Conservation (phyloP, 2,888 invertebrate species). For the Homarus gammarus region DNA sequence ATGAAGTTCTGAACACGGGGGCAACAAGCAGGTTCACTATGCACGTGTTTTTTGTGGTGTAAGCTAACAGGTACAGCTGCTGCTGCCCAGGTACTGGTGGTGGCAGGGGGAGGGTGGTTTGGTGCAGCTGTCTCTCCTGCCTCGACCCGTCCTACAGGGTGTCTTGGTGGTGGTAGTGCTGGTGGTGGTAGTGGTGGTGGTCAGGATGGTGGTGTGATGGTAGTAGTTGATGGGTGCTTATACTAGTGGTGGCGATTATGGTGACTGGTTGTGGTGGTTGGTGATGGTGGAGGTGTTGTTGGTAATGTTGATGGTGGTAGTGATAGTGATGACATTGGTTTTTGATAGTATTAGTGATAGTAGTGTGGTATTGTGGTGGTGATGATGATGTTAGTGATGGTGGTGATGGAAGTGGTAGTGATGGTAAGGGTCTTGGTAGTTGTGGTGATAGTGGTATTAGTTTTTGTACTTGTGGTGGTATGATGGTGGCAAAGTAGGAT, state of each 20-base stretch:
- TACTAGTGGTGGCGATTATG: background rate
- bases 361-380: background rate
- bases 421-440: background rate
- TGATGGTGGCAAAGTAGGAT: no score
- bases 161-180: background rate
- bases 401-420: background rate
- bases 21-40: slow-evolving; percentile 27
- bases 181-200: background rate
- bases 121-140: background rate
- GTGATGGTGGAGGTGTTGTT: background rate
- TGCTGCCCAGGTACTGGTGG: background rate
- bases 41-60: slow-evolving; percentile 44
- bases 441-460: background rate
- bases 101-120: background rate
- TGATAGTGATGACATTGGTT: background rate
- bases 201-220: background rate
- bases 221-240: no score
- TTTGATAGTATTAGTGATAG: background rate
- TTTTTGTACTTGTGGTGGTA: no score
- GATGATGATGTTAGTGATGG: background rate
- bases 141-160: background rate
- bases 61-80: slow-evolving; percentile 50
- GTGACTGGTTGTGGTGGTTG: background rate
- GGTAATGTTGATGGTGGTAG: background rate
- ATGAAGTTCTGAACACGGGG: background rate